Base-by-base conservation (phyloP, 2,797 vertebrate genomes). In the Chiroxiphia lanceolata region DNA sequence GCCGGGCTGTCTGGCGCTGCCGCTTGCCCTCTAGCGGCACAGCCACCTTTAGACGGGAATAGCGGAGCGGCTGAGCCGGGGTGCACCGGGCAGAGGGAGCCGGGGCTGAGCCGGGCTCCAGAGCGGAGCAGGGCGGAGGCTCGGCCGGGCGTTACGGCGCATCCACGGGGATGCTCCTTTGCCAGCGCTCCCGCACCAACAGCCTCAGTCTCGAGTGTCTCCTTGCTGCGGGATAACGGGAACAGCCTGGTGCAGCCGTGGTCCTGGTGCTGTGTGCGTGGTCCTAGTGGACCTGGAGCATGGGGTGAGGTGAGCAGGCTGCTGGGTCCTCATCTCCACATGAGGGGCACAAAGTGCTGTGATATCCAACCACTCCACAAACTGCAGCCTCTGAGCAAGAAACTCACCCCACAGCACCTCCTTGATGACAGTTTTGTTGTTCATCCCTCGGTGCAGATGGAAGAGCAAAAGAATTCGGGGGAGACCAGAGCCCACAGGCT, bases 11-110 rank as follows among this genome's bases (percentile, higher is more conserved):
- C 95, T 88, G 31, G 22, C 68, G 96, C 98, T 60, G 91, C 94
- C 95, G 96, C 96, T 97, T 98, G 98, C 97, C 98, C 98, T 98
- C 98, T 98, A 95, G 98, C 96, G 98, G 97, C 78, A 87, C 76
- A 94, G 90, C 38, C 64, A 2, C 96, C 54, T 56, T 6, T 3
- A 2, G 13, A 45, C n/a, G 17, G 17, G 31, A 47, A 3, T 0
- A 23, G 67, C 5, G n/a, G 34, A 42, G 81, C 21, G 40, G 31
- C 26, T 1, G 47, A 61, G 63, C 53, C 44, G 33, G 38, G 54
- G 38, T 38, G 51, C 15, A 33, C 33, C 40, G 57, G 14, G 48
- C 31, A 10, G 27, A 38, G 31, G 33, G 6, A 34, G 27, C 47
- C 31, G 18, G 14, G n/a, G 42, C 29, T 59, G 45, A 33, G 81